Evolutionary conservation across 2,888 invertebrate genomes (phyloP).

Genomic region (Ophonus ardosiacus): DNA sequence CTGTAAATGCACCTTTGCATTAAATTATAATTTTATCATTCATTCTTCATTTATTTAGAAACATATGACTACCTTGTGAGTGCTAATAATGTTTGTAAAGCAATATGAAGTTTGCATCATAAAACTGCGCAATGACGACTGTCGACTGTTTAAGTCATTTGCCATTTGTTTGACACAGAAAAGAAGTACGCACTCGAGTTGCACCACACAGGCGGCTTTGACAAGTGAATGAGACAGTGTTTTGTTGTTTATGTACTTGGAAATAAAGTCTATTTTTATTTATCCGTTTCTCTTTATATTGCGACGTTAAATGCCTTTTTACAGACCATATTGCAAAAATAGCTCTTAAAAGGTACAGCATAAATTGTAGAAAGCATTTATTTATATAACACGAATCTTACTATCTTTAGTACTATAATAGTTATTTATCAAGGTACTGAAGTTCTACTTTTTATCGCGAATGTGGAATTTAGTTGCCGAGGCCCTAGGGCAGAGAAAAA

Average conservation of each 20-base stretch:
- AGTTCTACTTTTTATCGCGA: too few relatives aligned
- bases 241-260: constrained; percentile 21
- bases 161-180: constrained; percentile 23
- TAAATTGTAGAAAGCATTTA: not conserved
- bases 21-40: not conserved
- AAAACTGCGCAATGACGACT: constrained; percentile 16
- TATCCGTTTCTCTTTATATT: not conserved
- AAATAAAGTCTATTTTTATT: constrained; percentile 1
- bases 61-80: not conserved
- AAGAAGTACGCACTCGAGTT: constrained; percentile 33
- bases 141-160: constrained; percentile 29
- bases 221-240: not conserved
- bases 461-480: too few relatives aligned
- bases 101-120: constrained; percentile 7
- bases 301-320: constrained; percentile 8
- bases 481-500: too few relatives aligned
- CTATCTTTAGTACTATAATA: not conserved
- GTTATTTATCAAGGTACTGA: not conserved
- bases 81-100: constrained; percentile 14
- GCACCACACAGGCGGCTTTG: constrained; percentile 10
- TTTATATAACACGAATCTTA: not conserved
- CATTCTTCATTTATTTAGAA: constrained; percentile 3
- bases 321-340: constrained; percentile 13
- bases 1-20: not conserved
- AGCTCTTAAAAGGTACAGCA: not conserved